Evolutionary conservation across 2,888 invertebrate genomes (phyloP).

Genomic region (Synanthedon andrenaeformis): DNA sequence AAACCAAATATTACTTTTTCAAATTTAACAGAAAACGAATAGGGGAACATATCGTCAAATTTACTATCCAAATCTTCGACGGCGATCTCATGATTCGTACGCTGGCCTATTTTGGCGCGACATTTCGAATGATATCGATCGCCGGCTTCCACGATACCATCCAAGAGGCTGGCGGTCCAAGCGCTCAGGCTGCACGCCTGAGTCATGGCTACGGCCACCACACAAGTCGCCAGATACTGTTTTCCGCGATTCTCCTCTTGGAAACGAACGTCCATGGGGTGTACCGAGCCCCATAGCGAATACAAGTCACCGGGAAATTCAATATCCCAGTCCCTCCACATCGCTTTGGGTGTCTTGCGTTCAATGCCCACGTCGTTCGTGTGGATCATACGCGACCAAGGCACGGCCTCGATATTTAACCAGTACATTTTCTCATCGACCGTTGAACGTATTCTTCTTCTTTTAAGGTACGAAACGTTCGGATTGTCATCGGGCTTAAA

Average conservation of each 20-base stretch:
- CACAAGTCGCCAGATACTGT: slow-evolving; percentile 73
- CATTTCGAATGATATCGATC: slow-evolving; percentile 69
- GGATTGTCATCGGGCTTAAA: slow-evolving; percentile 53
- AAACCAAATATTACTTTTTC: slow-evolving; percentile 72
- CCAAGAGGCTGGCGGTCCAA: slow-evolving; percentile 73
- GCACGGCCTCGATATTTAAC: slow-evolving; percentile 46
- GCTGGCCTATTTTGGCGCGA: slow-evolving; percentile 39
- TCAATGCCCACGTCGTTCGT: slow-evolving; percentile 46
- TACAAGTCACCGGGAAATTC: slow-evolving; percentile 76
- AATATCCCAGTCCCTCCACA: slow-evolving; percentile 77
- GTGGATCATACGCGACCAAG: slow-evolving; percentile 50
- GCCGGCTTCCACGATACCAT: slow-evolving; percentile 73
- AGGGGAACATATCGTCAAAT: slow-evolving; percentile 69
- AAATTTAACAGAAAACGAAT: slow-evolving; percentile 66
- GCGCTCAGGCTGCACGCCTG: slow-evolving; percentile 71
- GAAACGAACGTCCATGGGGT: slow-evolving; percentile 72
- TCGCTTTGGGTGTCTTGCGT: slow-evolving; percentile 35
- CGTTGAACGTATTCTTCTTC: slow-evolving; percentile 28
- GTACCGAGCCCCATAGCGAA: slow-evolving; percentile 76
- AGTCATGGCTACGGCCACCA: slow-evolving; percentile 70
- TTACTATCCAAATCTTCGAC: slow-evolving; percentile 67
- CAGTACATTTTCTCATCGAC: slow-evolving; percentile 66
- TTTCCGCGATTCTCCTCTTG: slow-evolving; percentile 66
- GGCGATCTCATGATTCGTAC: slow-evolving; percentile 68
- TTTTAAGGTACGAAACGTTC: slow-evolving; percentile 42